phyloP scores from a whole-genome alignment of 2,113 vertebrate genomes.

The Terrapene triunguis region DNA sequence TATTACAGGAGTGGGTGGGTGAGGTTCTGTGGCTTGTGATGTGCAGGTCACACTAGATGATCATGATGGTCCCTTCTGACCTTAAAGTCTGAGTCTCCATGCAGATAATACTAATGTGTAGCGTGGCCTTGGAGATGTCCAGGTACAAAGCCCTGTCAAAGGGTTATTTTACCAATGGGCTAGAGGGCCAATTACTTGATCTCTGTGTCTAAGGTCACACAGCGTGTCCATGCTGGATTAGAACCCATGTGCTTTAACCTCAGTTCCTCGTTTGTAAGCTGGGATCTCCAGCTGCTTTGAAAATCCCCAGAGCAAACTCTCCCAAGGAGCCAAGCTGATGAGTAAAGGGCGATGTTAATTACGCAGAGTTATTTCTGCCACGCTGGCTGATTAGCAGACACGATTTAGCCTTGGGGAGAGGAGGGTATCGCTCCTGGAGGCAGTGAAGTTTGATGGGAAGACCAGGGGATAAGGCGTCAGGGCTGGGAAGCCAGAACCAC shows the following conservation, averaged over 20 bases:
- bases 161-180: background rate
- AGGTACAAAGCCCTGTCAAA: background rate
- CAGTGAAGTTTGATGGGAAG: background rate
- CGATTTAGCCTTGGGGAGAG: background rate
- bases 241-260: background rate
- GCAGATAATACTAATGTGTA: background rate
- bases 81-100: background rate
- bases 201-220: background rate
- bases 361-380: background rate
- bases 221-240: background rate
- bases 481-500: background rate
- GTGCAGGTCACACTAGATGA: background rate
- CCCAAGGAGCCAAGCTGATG: background rate
- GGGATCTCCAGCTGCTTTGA: background rate
- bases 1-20: background rate
- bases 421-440: background rate
- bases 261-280: fast-evolving
- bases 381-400: constrained; percentile 14
- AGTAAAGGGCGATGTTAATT: constrained; percentile 33
- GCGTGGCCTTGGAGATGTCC: background rate
- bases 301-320: constrained; percentile 14
- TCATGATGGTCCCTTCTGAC: background rate
- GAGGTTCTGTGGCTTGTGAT: background rate
- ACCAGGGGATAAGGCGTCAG: background rate
- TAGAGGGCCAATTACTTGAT: background rate